A percentile compares a stretch with the other conserved stretches of the same genome.
Evolutionary conservation across 2,113 vertebrate species (phyloP).

Genomic region (Spea multiplicata): DNA sequence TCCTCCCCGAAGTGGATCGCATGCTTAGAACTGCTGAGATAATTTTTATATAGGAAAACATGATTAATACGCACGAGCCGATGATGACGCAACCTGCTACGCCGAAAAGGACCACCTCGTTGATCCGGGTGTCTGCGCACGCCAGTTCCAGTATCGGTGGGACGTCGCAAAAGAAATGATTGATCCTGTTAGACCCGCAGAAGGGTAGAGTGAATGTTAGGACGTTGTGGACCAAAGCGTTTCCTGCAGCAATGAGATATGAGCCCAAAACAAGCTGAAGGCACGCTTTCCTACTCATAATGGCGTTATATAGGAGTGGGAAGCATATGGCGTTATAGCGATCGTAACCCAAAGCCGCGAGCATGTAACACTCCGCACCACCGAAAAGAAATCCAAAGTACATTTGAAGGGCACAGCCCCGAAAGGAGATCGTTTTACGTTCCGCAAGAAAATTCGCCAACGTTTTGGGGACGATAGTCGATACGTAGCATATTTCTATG

Average conservation of each 20-base stretch:
- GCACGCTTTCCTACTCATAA: neutral
- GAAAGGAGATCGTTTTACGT: conserved; percentile 12
- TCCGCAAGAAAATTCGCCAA: neutral
- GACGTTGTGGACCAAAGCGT: neutral
- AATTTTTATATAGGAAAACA: neutral
- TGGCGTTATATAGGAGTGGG: neutral
- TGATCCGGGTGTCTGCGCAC: neutral
- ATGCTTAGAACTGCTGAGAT: neutral
- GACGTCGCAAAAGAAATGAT: conserved; percentile 3
- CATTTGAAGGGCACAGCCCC: conserved; percentile 15
- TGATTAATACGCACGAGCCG: neutral
- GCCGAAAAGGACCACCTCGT: neutral
- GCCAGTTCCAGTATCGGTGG: neutral
- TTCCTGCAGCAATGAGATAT: neutral
- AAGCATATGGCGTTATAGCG: conserved; percentile 23
- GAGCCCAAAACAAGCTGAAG: neutral
- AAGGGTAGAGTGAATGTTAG: neutral
- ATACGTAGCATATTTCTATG: conserved; percentile 12
- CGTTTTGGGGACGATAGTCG: neutral
- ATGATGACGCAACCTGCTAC: neutral
- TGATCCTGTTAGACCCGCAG: neutral
- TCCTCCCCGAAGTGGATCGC: neutral
- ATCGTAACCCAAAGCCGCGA: conserved; percentile 22
- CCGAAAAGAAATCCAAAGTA: neutral
- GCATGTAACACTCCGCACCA: conserved; percentile 8